Percentiles rank a stretch among this genome's conserved stretches.
Conservation (phyloP, 2,113 vertebrate species). For the Noturus placidus region DNA sequence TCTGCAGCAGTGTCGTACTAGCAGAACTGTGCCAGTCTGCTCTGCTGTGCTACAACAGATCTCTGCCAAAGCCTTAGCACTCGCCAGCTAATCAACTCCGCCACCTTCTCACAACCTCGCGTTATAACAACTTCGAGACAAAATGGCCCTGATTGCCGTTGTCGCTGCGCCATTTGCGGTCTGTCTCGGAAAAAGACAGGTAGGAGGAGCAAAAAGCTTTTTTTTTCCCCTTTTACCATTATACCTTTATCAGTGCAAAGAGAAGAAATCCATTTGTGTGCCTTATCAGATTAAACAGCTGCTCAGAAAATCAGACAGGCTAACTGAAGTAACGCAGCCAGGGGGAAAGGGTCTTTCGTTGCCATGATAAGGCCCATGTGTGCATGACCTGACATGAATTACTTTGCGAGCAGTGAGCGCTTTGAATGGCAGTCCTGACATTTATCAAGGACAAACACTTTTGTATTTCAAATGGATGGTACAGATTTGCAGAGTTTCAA, state of each 20-base stretch:
- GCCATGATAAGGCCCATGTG: conserved; percentile 23
- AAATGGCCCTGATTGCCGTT: conserved; percentile 32
- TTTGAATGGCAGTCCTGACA: conserved; percentile 55
- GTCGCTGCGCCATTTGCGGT: conserved; percentile 15
- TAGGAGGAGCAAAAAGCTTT: not conserved
- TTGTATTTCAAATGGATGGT: conserved; percentile 38
- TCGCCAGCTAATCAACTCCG: conserved; percentile 31
- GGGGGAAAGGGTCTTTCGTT: conserved; percentile 9
- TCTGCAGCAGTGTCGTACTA: not conserved
- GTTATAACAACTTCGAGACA: conserved; percentile 21
- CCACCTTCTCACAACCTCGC: conserved; percentile 38
- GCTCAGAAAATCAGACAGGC: conserved; percentile 35
- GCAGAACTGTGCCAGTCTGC: conserved; percentile 23
- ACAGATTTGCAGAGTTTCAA: not conserved
- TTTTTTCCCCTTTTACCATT: not conserved
- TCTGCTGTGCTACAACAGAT: conserved; percentile 12
- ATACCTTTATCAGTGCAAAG: conserved; percentile 32
- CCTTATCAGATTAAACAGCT: conserved; percentile 45
- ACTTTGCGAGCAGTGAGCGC: conserved; percentile 23
- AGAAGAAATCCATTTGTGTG: conserved; percentile 43
- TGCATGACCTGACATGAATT: conserved; percentile 38
- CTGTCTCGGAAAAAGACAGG: not conserved
- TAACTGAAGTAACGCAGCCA: conserved; percentile 35
- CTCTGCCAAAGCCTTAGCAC: conserved; percentile 22
- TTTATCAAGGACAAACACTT: conserved; percentile 54